Conservation (phyloP, 2,888 invertebrate genomes). For the Mythimna vitellina region DNA sequence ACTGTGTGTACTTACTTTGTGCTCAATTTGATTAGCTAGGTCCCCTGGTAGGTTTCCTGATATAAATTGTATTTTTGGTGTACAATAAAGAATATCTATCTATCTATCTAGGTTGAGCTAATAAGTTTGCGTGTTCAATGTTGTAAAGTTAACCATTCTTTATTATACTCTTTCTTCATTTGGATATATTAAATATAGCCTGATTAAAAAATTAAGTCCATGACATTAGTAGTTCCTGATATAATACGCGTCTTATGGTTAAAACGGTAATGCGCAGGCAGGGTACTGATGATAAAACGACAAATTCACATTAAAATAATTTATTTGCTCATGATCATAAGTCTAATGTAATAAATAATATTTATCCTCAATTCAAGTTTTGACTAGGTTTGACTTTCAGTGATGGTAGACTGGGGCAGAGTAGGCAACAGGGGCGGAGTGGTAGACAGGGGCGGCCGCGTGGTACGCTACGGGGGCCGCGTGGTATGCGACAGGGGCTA, state of each 20-base stretch:
- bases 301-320: slow-evolving; percentile 22
- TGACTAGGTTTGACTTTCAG: slow-evolving; percentile 51
- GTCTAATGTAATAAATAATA: slow-evolving; percentile 55
- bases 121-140: too few relatives aligned
- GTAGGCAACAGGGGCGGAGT: slow-evolving; percentile 71
- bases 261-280: neutral
- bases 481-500: slow-evolving; percentile 65
- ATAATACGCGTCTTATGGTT: neutral
- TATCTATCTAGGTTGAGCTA: too few relatives aligned
- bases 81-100: too few relatives aligned
- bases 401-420: slow-evolving; percentile 62
- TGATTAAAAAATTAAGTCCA: neutral
- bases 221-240: neutral
- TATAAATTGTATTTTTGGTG: too few relatives aligned
- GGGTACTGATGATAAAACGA: neutral
- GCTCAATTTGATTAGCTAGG: too few relatives aligned
- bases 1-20: too few relatives aligned
- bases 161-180: too few relatives aligned
- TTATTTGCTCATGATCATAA: slow-evolving; percentile 39
- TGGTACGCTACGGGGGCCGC: slow-evolving; percentile 70
- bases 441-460: slow-evolving; percentile 55
- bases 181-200: too few relatives aligned
- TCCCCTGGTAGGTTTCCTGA: too few relatives aligned
- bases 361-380: slow-evolving; percentile 31
- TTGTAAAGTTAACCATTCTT: too few relatives aligned